Percentiles rank a stretch among this genome's conserved stretches.
Conservation (phyloP, 2,797 vertebrate species). For the Simalia tracyae region DNA sequence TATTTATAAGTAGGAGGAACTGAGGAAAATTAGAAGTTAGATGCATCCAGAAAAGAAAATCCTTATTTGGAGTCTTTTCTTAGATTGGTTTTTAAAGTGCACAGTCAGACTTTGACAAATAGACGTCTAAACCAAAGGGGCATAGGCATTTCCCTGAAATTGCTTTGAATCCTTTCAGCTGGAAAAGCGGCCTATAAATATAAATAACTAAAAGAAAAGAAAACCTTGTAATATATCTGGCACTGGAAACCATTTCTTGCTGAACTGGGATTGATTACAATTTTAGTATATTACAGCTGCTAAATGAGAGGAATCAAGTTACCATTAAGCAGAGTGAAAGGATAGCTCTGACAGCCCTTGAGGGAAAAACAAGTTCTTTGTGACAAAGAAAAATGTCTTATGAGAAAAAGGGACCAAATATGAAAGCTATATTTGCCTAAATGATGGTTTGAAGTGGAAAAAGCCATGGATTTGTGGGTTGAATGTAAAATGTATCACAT, state of each 20-base stretch:
- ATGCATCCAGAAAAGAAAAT: background rate
- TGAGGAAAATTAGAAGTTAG: background rate
- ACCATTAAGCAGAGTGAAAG: background rate
- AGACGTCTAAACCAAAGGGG: background rate
- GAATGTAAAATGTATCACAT: background rate
- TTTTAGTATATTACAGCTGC: background rate
- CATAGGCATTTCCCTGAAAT: background rate
- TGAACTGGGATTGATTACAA: background rate
- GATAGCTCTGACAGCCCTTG: background rate
- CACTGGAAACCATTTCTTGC: no score
- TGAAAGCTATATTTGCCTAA: background rate
- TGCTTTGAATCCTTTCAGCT: background rate
- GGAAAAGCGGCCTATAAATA: background rate
- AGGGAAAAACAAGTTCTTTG: background rate
- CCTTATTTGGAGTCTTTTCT: background rate
- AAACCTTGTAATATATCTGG: background rate
- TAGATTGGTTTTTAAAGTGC: background rate
- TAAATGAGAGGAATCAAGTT: no score
- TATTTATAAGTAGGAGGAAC: background rate
- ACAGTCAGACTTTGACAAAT: background rate
- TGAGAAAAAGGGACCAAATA: background rate
- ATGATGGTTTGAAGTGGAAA: background rate
- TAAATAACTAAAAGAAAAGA: background rate
- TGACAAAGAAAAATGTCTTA: background rate
- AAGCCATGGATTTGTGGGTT: background rate